These are phyloP conservation scores for Nemopilema nomurai DNA, from an alignment of 30 jellyfish, hydroid and myxozoan genomes.

Conservation along the genomic window DNA sequence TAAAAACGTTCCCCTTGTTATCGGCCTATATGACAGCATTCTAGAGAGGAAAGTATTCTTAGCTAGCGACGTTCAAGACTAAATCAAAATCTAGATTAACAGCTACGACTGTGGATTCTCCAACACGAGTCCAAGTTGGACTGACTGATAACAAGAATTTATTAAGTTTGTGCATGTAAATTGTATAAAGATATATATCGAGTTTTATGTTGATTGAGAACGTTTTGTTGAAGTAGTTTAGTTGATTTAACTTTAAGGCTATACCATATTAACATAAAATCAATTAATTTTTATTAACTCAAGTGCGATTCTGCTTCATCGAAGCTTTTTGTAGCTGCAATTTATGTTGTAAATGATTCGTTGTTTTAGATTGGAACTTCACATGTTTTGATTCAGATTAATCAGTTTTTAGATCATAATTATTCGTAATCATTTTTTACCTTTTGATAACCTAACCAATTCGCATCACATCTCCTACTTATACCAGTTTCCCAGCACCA, in stretches of 20 bases:
- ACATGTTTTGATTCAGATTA: constrained; percentile 6
- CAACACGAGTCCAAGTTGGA: background rate
- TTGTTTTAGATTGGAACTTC: constrained; percentile 5
- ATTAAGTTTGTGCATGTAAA: constrained; percentile 28
- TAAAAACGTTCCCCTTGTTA: no score
- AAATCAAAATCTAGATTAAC: no score
- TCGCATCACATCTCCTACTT: background rate
- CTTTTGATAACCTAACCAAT: constrained; percentile 26
- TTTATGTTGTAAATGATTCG: constrained; percentile 36
- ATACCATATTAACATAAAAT: background rate
- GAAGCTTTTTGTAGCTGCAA: constrained; percentile 45
- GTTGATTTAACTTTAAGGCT: background rate
- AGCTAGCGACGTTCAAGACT: background rate
- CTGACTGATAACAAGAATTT: background rate
- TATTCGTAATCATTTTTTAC: constrained; percentile 23
- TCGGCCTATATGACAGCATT: background rate
- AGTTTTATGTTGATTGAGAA: constrained; percentile 4
- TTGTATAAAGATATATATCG: constrained; percentile 19
- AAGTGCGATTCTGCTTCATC: constrained; percentile 1
- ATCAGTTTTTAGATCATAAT: constrained; percentile 19
- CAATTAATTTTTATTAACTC: background rate
- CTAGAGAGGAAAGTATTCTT: background rate
- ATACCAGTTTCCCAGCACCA: constrained; percentile 6
- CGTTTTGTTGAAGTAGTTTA: constrained; percentile 39
- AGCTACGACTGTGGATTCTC: no score